Base-by-base conservation (phyloP, 1,140 invertebrate genomes). In the Nylanderia fulva region DNA sequence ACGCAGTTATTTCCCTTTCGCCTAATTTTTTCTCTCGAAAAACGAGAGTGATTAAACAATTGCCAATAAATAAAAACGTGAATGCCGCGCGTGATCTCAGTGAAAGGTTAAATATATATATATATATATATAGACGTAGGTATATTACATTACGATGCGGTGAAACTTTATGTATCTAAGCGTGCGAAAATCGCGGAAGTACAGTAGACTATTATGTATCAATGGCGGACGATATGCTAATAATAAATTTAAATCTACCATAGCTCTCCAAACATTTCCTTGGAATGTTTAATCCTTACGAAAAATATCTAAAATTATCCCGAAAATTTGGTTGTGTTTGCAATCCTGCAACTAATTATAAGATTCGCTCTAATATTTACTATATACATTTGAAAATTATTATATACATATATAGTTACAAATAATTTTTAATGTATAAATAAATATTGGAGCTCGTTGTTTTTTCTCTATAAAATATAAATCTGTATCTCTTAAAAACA, bases 21-120 rank as follows among this genome's bases (percentile, higher is more conserved):
- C 13, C 18, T 52, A 54, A 18, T 6, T 29, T 45, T 27, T 15
- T 15, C 18, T 5, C 27, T 33, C 21, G 33, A 48, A 45, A 18
- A 48, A 42, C 29, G 3, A 42, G 8, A 0, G 7, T 29, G 61
- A 79, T 66, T 18, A 11, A 68, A 54, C 13, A 54, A 71, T 71
- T 60, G 36, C 52, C 24, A 60, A 45, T 71, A 39, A 21, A 58
- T 82, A 71, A 71, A 82, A 58, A 82, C 52, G 21, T 27, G 48
- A 39, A 4, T 11, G 29, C 29, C 66, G 13, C 24, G 21, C 11
- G 27, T 11, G 36, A 15, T 58, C 45, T 48, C 36, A 13, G n/a
- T 18, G 6, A 68, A 27, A 68, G 75, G 33, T 68, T 68, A 68
- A 42, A 68, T 42, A 36, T 9, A 66, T 5, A 33, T 21, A 68